Base-by-base conservation (phyloP, 2,797 vertebrate genomes). In the Acanthurus lineatus region DNA sequence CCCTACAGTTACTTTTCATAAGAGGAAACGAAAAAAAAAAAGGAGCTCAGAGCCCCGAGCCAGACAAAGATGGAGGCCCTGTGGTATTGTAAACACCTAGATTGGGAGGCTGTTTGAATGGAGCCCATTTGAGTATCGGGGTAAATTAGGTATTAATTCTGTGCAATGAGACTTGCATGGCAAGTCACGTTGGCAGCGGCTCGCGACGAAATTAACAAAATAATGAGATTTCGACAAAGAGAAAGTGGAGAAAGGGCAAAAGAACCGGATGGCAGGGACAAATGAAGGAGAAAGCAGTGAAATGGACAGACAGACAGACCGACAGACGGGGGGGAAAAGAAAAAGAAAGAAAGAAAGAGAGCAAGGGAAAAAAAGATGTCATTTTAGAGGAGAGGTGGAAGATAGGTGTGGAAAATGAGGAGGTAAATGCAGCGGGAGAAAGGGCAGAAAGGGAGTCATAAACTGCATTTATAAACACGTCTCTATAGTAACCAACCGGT, bases 401-500 rank as follows among this genome's bases (percentile, higher is more conserved):
- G 81, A 82, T 69, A 65, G 82, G 72, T 85, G 81, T 72, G 82
- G 81, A 89, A 80, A 87, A 88, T 62, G 82, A 83, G 76, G 77
- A 86, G 86, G 86, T 82, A 86, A 89, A 83, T 53, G 89, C 86
- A 68, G 82, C 12, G 67, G 88, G 83, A 85, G 90, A 91, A 89
- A 85, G 91, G 86, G 86, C 84, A 91, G 82, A 89, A 77, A 71
- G 91, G 93, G 93, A 94, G 91, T 90, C 90, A 88, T 92, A 94
- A 94, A 94, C 86, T 68, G 85, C 92, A 94, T 94, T 95, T 92
- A 94, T 92, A 95, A 95, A 95, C 91, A 92, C 82, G 92, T 95
- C 93, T 92, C 94, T 94, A 95, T 95, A 94, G 95, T 94, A 95
- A 95, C 95, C 94, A 87, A 84, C 79, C 87, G 90, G 91, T 93